Base-by-base conservation (phyloP, 2,888 invertebrate species). In the Chromoteleia sp. region DNA sequence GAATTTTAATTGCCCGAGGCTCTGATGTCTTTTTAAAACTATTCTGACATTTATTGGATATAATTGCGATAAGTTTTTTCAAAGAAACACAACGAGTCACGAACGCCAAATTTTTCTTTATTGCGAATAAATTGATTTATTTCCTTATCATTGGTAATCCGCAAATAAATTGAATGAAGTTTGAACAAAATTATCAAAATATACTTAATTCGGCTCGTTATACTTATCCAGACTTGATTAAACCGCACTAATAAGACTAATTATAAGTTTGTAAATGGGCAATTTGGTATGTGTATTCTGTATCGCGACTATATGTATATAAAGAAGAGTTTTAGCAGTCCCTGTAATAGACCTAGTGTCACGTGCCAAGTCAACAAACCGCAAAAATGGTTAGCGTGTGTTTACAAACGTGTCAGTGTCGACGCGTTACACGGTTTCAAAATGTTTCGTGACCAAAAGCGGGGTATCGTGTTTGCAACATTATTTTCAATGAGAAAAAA, bases 371-470 rank as follows among this genome's bases (percentile, higher is more conserved):
- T 82, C 70, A 79, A 73, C 82, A 82, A 82, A 79, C 82, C 82
- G 67, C 82, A 79, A 85, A 82, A 83, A 83, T 83, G 50, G 81
- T 81, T 86, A 74, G 84, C 87, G 83, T 86, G 87, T 81, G 79
- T 83, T 78, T 78, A 78, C 74, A 82, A 83, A 78, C 82, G 81
- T 81, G 83, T 76, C 81, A 83, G 84, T 82, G 85, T 83, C 85
- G 84, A 86, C 86, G 86, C 80, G 83, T 76, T 52, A 80, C 78
- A 67, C 63, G 71, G 41, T 81, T 77, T 77, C 63, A 77, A 81
- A 80, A 81, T 75, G 82, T 84, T 87, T 86, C 87, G 87, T 87
- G 86, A 86, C 86, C 81, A 85, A 86, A 88, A 87, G 83, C 85
- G 85, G 65, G 83, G 80, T 83, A 77, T 82, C 84, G 84, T 84